Percentiles rank a stretch among this genome's conserved stretches.
Evolutionary conservation across 37 sponge, comb jelly and placozoan genomes (phyloP).

Genomic region (Diacarnus erythraeanus): DNA sequence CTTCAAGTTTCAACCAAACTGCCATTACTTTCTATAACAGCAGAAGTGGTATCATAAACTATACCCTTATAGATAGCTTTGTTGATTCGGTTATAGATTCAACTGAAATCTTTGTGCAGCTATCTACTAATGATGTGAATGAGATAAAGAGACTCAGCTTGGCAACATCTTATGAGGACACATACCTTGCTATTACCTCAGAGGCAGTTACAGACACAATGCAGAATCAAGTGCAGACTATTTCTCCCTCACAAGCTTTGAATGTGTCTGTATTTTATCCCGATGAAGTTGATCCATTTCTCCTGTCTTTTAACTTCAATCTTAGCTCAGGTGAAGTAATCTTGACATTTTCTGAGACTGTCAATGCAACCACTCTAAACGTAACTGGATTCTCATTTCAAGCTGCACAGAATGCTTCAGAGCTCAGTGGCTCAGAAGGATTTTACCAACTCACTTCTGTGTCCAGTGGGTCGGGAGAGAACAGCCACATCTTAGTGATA

Average conservation of each 20-base stretch:
- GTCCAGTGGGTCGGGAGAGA: slow-evolving; percentile 36
- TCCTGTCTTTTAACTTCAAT: slow-evolving; percentile 79
- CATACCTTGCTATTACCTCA: slow-evolving; percentile 41
- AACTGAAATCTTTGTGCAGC: slow-evolving; percentile 49
- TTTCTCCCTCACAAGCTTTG: slow-evolving; percentile 40
- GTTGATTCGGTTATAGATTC: slow-evolving; percentile 41
- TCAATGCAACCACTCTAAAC: slow-evolving; percentile 66
- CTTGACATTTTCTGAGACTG: slow-evolving; percentile 81
- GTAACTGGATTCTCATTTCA: slow-evolving; percentile 73
- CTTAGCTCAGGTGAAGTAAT: slow-evolving; percentile 69
- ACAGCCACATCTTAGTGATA: slow-evolving; percentile 46
- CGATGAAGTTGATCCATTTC: slow-evolving; percentile 47
- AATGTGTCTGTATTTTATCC: slow-evolving; percentile 29
- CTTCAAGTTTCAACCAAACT: slow-evolving; percentile 56
- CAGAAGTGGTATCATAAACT: slow-evolving; percentile 16
- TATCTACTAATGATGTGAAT: slow-evolving; percentile 75
- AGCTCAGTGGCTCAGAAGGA: slow-evolving; percentile 7
- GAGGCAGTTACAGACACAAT: slow-evolving; percentile 68
- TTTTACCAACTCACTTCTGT: slow-evolving; percentile 52
- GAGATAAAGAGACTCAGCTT: slow-evolving; percentile 70
- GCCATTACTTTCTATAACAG: slow-evolving; percentile 46
- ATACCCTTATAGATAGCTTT: slow-evolving; percentile 57
- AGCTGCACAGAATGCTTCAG: slow-evolving; percentile 19
- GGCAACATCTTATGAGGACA: slow-evolving; percentile 68
- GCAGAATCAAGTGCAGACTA: slow-evolving; percentile 30